Base-by-base conservation (phyloP, 2,888 invertebrate genomes). In the Caenorhabditis virilis region DNA sequence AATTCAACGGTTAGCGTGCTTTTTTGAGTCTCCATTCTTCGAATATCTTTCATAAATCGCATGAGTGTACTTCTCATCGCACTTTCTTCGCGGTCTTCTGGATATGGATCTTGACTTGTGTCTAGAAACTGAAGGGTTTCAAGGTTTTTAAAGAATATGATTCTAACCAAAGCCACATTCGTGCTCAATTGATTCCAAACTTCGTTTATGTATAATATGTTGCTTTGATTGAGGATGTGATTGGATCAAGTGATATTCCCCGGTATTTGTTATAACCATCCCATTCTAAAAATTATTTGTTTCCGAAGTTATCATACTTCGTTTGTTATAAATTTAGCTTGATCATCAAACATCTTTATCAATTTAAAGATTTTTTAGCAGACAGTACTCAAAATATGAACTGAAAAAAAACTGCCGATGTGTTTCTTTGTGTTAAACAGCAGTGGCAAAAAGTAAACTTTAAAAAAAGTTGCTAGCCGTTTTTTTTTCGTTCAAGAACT, bases 251-350 rank as follows among this genome's bases (percentile, higher is more conserved):
- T 69, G 65, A 52, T 73, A 72, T 23, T 67, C 68, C 9, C 72
- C 76, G n/a, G 54, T 50, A 6, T 54, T 55, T 20, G 70, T 65
- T 15, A 73, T 54, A 35, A 78, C 61, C 65, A 78, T 59, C 30
- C 77, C 78, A 41, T 74, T 64, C 77, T 77, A 53, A 51, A 71
- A 62, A 51, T 18, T n/a, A n/a, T n/a, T n/a, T n/a, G n/a, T n/a
- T n/a, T n/a, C n/a, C n/a, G n/a, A n/a, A n/a, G n/a, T n/a, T n/a
- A n/a, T n/a, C n/a, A n/a, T n/a, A n/a, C n/a, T n/a, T n/a, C n/a
- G n/a, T n/a, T n/a, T n/a, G n/a, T n/a, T n/a, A n/a, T n/a, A n/a
- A n/a, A n/a, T n/a, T n/a, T n/a, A n/a, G n/a, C n/a, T n/a, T n/a
- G n/a, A n/a, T n/a, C n/a, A n/a, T n/a, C n/a, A n/a, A n/a, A n/a